A percentile compares a stretch with the other conserved stretches of the same genome.
Conservation (phyloP, 23 tunicate genomes). For the Corella eumyota region DNA sequence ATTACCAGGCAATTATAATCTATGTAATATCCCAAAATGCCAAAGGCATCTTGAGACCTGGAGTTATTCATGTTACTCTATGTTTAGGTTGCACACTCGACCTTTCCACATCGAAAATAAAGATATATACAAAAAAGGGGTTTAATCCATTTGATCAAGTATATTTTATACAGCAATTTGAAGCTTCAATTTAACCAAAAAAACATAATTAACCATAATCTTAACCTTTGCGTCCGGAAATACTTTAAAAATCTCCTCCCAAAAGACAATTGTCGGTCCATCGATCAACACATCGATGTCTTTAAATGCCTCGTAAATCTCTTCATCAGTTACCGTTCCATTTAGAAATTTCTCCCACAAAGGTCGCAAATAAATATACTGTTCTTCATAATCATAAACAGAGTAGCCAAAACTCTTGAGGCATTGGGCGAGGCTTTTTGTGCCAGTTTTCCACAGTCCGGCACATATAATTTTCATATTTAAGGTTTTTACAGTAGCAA, state of each 20-base stretch:
- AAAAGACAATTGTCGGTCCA: slow-evolving; percentile 73
- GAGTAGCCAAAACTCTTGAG: slow-evolving; percentile 46
- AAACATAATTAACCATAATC: background rate
- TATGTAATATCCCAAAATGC: too few relatives aligned
- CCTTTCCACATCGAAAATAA: too few relatives aligned
- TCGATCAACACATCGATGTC: slow-evolving; percentile 77
- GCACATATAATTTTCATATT: slow-evolving; percentile 73
- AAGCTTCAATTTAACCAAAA: too few relatives aligned
- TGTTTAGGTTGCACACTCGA: too few relatives aligned
- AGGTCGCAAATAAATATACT: slow-evolving; percentile 9
- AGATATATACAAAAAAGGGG: too few relatives aligned
- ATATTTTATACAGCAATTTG: too few relatives aligned
- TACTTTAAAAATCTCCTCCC: slow-evolving; percentile 64
- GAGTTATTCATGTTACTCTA: too few relatives aligned
- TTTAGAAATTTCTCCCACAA: slow-evolving; percentile 64
- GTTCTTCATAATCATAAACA: slow-evolving; percentile 81
- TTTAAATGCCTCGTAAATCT: slow-evolving; percentile 51
- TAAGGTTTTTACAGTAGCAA: too few relatives aligned
- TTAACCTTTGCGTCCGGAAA: slow-evolving; percentile 75
- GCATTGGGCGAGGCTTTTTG: slow-evolving; percentile 61
- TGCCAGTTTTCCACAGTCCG: slow-evolving; percentile 91
- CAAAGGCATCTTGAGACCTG: too few relatives aligned
- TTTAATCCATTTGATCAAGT: too few relatives aligned
- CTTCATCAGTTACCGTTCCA: slow-evolving; percentile 69
- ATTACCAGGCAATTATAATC: too few relatives aligned